A percentile compares a stretch with the other conserved stretches of the same genome.
phyloP scores from a whole-genome alignment of 2,888 invertebrate genomes.

The Amblyteles armatorius region DNA sequence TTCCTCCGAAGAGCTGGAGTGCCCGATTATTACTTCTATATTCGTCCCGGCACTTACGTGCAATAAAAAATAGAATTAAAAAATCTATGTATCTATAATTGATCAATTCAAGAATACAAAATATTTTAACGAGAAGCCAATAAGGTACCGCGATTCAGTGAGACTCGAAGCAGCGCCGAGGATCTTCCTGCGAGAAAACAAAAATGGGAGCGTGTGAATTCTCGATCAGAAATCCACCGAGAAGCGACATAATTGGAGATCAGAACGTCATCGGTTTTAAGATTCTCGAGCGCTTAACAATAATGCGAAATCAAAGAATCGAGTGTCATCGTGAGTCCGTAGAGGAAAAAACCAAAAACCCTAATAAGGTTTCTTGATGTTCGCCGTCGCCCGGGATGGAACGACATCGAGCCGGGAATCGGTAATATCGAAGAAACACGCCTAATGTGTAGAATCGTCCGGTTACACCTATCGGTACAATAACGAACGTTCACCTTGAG shows the following conservation, averaged over 20 bases:
- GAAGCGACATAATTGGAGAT: background rate
- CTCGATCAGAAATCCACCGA: background rate
- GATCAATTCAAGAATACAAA: too few species aligned
- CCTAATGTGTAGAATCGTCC: constrained; percentile 18
- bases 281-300: background rate
- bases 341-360: background rate
- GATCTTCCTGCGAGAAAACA: background rate
- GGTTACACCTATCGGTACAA: constrained; percentile 30
- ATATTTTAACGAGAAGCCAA: background rate
- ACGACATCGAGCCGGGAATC: constrained; percentile 7
- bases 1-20: background rate
- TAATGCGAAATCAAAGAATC: background rate
- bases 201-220: constrained; percentile 10
- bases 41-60: background rate
- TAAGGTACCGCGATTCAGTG: background rate
- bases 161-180: background rate
- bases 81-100: too few species aligned
- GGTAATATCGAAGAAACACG: background rate
- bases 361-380: constrained; percentile 7
- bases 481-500: constrained; percentile 73
- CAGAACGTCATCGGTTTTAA: background rate
- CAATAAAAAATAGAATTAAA: too few species aligned
- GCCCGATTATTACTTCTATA: background rate
- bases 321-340: background rate
- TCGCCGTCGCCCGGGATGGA: constrained; percentile 20